Percentiles rank a stretch among this genome's conserved stretches.
Evolutionary conservation across 2,113 vertebrate genomes (phyloP).

Genomic region (Nyctereutes procyonoides): DNA sequence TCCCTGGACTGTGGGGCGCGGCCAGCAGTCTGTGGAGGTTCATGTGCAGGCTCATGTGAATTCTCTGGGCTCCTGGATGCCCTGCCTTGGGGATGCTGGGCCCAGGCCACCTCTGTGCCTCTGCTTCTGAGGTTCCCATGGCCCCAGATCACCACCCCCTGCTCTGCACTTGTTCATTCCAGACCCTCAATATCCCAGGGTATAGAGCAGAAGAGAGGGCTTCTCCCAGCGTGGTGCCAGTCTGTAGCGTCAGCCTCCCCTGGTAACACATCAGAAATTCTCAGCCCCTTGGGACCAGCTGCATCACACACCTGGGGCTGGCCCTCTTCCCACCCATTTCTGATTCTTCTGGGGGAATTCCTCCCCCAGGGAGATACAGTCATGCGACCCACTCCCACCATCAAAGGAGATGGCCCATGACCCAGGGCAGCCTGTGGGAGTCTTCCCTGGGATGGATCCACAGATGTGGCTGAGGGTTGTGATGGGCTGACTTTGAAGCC

Average conservation of each 20-base stretch:
- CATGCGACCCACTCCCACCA: no score
- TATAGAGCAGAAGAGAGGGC: accelerated
- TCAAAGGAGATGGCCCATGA: not conserved
- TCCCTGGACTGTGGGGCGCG: not conserved
- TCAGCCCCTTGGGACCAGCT: not conserved
- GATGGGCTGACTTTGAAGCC: not conserved
- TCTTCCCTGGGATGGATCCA: not conserved
- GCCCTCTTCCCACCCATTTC: not conserved
- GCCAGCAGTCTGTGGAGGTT: not conserved
- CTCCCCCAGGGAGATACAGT: not conserved
- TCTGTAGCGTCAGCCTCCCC: accelerated
- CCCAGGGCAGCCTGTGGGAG: not conserved
- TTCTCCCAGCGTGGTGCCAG: not conserved
- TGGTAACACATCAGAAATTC: not conserved
- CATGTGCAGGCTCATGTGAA: accelerated
- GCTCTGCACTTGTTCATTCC: not conserved
- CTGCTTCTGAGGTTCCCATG: not conserved
- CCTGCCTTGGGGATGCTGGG: no score
- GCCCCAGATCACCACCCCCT: not conserved
- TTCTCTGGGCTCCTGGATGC: not conserved
- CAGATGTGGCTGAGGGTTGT: no score
- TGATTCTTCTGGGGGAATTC: not conserved
- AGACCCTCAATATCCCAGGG: not conserved
- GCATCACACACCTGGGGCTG: not conserved
- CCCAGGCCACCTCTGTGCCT: not conserved